Base-by-base conservation (phyloP, 2,113 vertebrate species). In the Bungarus multicinctus region DNA sequence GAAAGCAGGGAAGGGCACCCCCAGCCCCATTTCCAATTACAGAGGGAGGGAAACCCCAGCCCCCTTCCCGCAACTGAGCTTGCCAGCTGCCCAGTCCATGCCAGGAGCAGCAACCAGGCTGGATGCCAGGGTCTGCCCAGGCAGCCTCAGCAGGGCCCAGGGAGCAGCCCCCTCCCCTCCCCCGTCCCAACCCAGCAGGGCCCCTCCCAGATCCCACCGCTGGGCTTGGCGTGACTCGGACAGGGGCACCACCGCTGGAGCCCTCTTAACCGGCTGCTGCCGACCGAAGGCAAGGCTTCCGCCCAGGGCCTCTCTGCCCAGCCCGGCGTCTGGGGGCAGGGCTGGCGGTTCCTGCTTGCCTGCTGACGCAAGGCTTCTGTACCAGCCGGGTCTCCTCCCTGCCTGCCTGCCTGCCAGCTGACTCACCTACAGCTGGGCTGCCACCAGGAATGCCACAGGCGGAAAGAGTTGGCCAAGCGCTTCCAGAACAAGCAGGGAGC, bases 351-450 rank as follows among this genome's bases (percentile, higher is more conserved):
- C 39, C 89, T 30, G 16, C 89, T 69, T 12, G 47, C 58, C 20
- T 5, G 47, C 90, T 25, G 88, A 43, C 2, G n/a, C 90, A 34
- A 34, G 60, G 89, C 47, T 52, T 81, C 47, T 69, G 5, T 22
- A 3, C 90, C 54, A 39, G 53, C 74, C 12, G 4, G 47, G 50
- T 43, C 55, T 18, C 81, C 23, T 30, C 88, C 12, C 81, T 93
- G 90, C 12, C 50, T 52, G 50, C 50, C 50, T 52, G 50, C 50
- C 60, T 92, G 91, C 93, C 50, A 43, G 60, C 74, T 93, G 93
- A 89, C 69, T 94, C 91, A 92, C 69, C 87, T 90, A 5, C 11
- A 10, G 69, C 64, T 89, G 81, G 34, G 81, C 2, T 1, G 0
- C 2, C 0, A 1, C 60, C 52, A 87, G 45, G 52, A 11, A 47